Conservation (phyloP, 2,113 vertebrate genomes). For the Ploceus nigricollis region DNA sequence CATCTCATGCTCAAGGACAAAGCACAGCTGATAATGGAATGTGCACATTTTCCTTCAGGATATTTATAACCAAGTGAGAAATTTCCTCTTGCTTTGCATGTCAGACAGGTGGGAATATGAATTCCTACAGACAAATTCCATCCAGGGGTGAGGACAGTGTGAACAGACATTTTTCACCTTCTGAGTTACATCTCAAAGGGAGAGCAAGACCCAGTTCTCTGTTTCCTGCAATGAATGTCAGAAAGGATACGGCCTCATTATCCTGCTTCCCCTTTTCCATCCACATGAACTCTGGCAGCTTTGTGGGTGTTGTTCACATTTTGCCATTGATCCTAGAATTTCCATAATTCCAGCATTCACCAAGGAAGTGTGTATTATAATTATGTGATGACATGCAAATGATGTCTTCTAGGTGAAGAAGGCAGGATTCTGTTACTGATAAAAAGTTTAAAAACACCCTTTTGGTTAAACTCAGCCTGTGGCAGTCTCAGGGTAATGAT, state of each 20-base stretch:
- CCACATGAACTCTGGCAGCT: neutral
- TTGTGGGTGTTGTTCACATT: neutral
- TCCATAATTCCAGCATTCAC: neutral
- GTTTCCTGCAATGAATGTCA: neutral
- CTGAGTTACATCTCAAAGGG: neutral
- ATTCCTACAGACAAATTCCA: neutral
- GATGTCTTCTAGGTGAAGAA: neutral
- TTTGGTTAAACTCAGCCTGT: neutral
- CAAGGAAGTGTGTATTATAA: neutral
- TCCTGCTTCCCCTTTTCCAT: neutral
- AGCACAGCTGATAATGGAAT: neutral
- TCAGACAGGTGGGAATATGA: neutral
- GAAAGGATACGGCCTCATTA: neutral
- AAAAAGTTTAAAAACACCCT: neutral
- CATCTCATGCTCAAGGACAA: neutral
- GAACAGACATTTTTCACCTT: neutral
- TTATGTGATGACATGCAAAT: neutral
- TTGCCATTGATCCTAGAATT: conserved; percentile 5
- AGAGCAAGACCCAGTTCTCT: neutral
- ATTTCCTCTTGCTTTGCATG: neutral
- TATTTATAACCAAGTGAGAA: neutral
- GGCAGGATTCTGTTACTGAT: neutral
- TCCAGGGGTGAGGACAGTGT: neutral
- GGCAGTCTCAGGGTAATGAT: neutral
- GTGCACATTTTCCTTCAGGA: neutral